Conservation (phyloP, 2,113 vertebrate genomes). For the Tylochromis polylepis region DNA sequence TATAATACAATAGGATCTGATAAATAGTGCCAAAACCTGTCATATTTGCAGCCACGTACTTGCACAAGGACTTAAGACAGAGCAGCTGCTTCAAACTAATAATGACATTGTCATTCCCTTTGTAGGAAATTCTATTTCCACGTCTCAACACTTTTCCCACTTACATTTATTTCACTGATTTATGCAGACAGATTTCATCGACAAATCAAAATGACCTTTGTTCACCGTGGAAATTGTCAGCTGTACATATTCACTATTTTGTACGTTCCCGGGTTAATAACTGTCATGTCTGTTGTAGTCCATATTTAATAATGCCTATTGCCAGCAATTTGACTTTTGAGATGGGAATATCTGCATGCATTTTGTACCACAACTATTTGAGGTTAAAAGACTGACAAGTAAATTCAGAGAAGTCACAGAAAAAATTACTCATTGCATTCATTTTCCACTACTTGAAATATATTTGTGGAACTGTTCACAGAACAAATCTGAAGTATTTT, state of each 20-base stretch:
- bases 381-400: constrained; percentile 60
- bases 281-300: constrained; percentile 38
- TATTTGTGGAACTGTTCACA: constrained; percentile 45
- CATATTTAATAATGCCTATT: constrained; percentile 48
- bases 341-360: constrained; percentile 46
- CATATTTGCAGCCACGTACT: not conserved
- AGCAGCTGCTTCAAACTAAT: not conserved
- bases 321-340: constrained; percentile 64
- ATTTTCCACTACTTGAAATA: constrained; percentile 63
- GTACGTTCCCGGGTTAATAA: constrained; percentile 41
- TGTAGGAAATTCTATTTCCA: not conserved
- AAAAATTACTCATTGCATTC: constrained; percentile 37
- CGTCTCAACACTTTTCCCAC: not conserved
- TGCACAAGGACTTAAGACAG: not conserved
- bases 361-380: constrained; percentile 55
- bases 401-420: constrained; percentile 47
- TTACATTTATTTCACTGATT: constrained; percentile 1
- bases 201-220: constrained; percentile 28
- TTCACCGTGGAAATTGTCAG: constrained; percentile 19
- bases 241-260: constrained; percentile 14
- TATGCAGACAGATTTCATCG: constrained; percentile 20
- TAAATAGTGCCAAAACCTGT: constrained; percentile 12
- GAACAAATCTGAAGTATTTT: constrained; percentile 9
- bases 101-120: not conserved
- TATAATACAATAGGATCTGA: constrained; percentile 45